Evolutionary conservation across 2,113 vertebrate species (phyloP).

Genomic region (Pogona vitticeps): DNA sequence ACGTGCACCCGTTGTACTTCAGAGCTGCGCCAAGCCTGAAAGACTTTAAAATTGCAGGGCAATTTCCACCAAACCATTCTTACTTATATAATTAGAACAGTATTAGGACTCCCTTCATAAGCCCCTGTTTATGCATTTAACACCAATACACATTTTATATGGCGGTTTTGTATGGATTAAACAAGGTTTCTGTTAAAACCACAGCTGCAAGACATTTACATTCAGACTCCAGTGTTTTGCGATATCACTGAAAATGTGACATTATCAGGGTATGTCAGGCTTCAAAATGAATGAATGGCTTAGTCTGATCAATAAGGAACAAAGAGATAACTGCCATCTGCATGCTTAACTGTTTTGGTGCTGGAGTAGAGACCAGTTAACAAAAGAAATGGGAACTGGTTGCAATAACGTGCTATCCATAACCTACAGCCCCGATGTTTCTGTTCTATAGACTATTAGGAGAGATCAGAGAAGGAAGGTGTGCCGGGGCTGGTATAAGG

Average conservation of each 20-base stretch:
- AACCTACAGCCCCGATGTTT: background rate
- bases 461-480: background rate
- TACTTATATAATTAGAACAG: conserved; percentile 31
- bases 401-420: background rate
- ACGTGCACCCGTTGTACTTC: background rate
- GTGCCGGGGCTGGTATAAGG: background rate
- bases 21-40: background rate
- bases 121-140: conserved; percentile 3
- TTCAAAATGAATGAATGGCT: conserved; percentile 3
- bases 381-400: background rate
- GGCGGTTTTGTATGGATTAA: background rate
- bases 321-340: conserved; percentile 24
- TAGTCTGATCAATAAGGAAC: conserved; percentile 8
- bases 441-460: background rate
- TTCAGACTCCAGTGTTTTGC: conserved; percentile 17
- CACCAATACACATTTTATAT: background rate
- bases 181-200: background rate
- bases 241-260: conserved; percentile 14
- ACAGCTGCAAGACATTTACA: conserved; percentile 15
- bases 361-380: background rate
- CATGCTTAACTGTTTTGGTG: conserved; percentile 28
- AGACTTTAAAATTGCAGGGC: conserved; percentile 18
- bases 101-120: conserved; percentile 26
- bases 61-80: conserved; percentile 25
- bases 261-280: conserved; percentile 17